These are phyloP conservation scores for Coenonympha glycerion DNA, from an alignment of 2,888 invertebrate species.

Conservation along the genomic window DNA sequence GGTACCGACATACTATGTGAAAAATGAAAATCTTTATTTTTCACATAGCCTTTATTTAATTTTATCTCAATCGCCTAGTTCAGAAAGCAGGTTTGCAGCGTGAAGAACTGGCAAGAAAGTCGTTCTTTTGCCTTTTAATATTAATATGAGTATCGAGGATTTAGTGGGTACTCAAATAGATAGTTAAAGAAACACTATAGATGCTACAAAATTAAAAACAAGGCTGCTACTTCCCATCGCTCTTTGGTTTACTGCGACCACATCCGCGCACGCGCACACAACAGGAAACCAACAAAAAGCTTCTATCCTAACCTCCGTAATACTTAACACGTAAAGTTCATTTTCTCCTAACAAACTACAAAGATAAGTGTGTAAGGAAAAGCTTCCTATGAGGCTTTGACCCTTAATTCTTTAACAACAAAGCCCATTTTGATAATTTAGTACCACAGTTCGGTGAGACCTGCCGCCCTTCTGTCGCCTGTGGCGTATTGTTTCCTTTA, in stretches of 20 bases:
- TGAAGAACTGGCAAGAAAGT: no score
- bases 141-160: no score
- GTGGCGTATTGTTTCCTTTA: conserved; percentile 33
- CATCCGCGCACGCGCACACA: conserved; percentile 59
- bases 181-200: no score
- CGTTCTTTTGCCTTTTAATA: no score
- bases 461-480: conserved; percentile 27
- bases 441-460: conserved; percentile 14
- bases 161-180: no score
- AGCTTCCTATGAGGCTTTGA: conserved; percentile 17
- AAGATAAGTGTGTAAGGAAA: conserved; percentile 10
- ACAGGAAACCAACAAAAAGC: conserved; percentile 46
- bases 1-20: no score
- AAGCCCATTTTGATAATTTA: conserved; percentile 22
- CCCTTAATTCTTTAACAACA: conserved; percentile 20
- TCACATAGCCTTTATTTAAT: no score
- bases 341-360: conserved; percentile 18
- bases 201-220: conserved; percentile 20
- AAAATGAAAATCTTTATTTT: no score
- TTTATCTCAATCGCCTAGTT: no score
- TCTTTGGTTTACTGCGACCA: conserved; percentile 36
- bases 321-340: conserved; percentile 21
- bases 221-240: conserved; percentile 28
- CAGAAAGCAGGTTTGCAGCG: no score
- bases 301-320: not conserved